phyloP scores from a whole-genome alignment of 2,113 vertebrate genomes.

The Aphelocoma coerulescens region DNA sequence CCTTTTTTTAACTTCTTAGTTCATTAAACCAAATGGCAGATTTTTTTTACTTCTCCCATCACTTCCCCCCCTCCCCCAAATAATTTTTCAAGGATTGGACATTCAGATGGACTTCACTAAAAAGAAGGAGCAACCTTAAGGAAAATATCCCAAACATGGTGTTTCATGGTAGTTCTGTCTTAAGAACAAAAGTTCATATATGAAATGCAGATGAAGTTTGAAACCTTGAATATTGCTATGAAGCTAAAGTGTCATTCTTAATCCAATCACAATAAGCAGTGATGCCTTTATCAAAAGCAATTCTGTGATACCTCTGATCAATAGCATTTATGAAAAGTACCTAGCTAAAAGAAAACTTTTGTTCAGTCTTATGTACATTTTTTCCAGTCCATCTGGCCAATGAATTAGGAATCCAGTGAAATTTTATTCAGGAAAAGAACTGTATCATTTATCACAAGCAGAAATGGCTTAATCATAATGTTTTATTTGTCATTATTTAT shows the following conservation, averaged over 20 bases:
- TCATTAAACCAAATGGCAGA: not conserved
- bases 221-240: not conserved
- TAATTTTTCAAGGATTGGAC: not conserved
- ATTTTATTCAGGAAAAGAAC: not conserved
- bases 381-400: not conserved
- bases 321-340: not conserved
- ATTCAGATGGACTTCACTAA: not conserved
- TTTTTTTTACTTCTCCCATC: fast-evolving
- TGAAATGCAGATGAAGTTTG: not conserved
- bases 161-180: not conserved
- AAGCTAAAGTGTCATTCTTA: not conserved
- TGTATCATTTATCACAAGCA: not conserved
- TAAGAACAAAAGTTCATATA: not conserved
- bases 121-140: not conserved
- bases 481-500: not conserved
- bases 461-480: not conserved
- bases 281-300: not conserved
- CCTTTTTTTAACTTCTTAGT: not conserved
- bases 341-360: not conserved
- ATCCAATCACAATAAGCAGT: not conserved
- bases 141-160: not conserved
- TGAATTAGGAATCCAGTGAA: not conserved
- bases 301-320: not conserved
- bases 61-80: not conserved
- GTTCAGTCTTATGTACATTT: not conserved